Conservation (phyloP, 2,113 vertebrate species). For the Silurus meridionalis region DNA sequence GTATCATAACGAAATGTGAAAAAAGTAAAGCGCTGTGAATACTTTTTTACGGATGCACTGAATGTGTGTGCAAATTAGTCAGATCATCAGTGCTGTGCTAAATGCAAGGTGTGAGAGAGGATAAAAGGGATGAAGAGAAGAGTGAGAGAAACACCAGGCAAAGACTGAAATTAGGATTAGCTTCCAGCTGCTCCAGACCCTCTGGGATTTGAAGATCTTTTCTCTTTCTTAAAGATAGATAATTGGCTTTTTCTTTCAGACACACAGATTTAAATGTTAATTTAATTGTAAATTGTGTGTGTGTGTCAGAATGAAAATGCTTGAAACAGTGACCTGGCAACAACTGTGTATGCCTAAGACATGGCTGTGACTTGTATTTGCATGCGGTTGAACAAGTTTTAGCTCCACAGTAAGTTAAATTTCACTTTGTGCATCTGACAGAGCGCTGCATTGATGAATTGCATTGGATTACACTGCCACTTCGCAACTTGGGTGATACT, state of each 20-base stretch:
- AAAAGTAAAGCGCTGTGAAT: no score
- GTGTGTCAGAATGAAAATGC: neutral
- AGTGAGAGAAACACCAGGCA: neutral
- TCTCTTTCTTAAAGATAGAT: neutral
- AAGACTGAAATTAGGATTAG: constrained; percentile 1
- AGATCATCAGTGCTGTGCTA: neutral
- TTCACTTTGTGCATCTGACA: neutral
- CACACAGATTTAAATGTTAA: neutral
- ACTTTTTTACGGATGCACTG: no score
- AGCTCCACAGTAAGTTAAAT: neutral
- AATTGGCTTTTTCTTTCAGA: constrained; percentile 2
- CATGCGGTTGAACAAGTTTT: neutral
- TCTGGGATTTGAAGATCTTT: neutral
- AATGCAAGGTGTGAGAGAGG: constrained; percentile 29
- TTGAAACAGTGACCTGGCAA: neutral
- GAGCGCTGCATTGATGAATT: neutral
- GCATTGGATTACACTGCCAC: neutral
- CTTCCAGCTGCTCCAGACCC: neutral
- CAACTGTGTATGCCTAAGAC: neutral
- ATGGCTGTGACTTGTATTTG: neutral
- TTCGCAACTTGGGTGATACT: neutral
- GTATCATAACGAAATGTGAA: no score
- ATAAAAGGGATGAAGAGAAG: constrained; percentile 19
- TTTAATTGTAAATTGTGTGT: neutral
- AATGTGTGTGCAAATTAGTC: constrained; percentile 10